Evolutionary conservation across 1,140 invertebrate genomes (phyloP), one percentile per base, ranked within the genome.

Genomic region (Dermatophagoides farinae): DNA sequence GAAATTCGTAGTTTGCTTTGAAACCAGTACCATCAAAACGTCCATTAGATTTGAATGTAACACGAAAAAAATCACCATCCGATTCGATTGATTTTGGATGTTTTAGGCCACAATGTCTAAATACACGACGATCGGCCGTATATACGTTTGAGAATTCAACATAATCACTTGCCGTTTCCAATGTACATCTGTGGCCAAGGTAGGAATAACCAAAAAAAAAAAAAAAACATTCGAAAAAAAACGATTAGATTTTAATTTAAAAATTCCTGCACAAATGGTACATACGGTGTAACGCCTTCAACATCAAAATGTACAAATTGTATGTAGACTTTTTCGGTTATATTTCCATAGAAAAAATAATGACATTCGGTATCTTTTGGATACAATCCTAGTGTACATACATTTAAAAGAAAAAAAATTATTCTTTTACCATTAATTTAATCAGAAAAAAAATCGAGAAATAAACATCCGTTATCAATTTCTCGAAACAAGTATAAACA

Each of bases 91-190:
- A 61, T 44, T 68, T 68, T 37, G 70, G 68, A 11, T 67, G 67
- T 62, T 65, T 67, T 51, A 63, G 65, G 66, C 90, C 90, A 71
- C 91, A 97, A 68, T 86, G 82, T 68, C 86, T 77, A 20, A 78
- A 77, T 70, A 85, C 87, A 71, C 88, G 89, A 66, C 84, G 77
- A 74, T 96, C 90, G 46, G 78, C 74, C 60, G 82, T 80, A 78
- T 88, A 81, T 67, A 83, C 92, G 74, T 95, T 95, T 16, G 87
- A 91, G 71, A 96, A 92, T 71, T 92, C 87, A 39, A 95, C 82
- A 71, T 84, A 93, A 72, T 95, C 90, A 67, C 88, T 92, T 4
- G 86, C 83, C 12, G 86, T 85, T 46, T 80, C 77, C 50, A 83
- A 81, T 67, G 86, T 83, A 70, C 62, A 91, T n/a, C 62, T 64